Base-by-base conservation (phyloP, 2,888 invertebrate genomes). In the Timema cristinae region DNA sequence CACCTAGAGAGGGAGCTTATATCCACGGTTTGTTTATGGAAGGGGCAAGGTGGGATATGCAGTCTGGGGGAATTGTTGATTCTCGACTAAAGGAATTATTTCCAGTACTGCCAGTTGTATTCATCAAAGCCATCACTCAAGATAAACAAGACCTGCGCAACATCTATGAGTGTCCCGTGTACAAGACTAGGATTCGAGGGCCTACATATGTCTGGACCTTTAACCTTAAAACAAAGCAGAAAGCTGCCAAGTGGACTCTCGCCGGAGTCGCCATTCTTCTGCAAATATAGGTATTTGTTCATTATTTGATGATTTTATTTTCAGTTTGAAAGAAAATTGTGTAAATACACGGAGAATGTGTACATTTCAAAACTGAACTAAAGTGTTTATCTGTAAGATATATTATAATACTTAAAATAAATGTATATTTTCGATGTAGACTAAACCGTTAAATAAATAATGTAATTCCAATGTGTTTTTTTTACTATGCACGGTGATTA, bases 171-270 rank as follows among this genome's bases (percentile, higher is more conserved):
- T 97, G 96, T 81, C 96, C 97, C 9, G 92, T 97, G 7, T 97
- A 97, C 82, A 96, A 96, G 84, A 97, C 95, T 11, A 87, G 90
- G 76, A 87, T 88, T 81, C 87, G 97, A 70, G 97, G 97, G 0
- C 93, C 92, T 0, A 97, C 97, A 0, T 98, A 90, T 79, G 95
- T 98, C 11, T 97, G 97, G 97, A 96, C 96, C 0, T 97, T 98
- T 81, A 95, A 95, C 82, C 84, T 98, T 73, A 93, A 92, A 84
- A 94, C 93, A 13, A 93, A 90, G 80, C 94, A 95, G 78, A 93
- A 91, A 77, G 88, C 96, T 0, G 89, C 94, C 0, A 94, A 94
- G 79, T 98, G 97, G 97, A 91, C 94, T 8, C 85, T 98, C 66
- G 97, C 93, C 6, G 97, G 98, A 5, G 97, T 97, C 0, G 95